Evolutionary conservation across 30 jellyfish, hydroid and myxozoan genomes (phyloP), one percentile per base, ranked within the genome.

Genomic region (Turritopsis dohrnii): DNA sequence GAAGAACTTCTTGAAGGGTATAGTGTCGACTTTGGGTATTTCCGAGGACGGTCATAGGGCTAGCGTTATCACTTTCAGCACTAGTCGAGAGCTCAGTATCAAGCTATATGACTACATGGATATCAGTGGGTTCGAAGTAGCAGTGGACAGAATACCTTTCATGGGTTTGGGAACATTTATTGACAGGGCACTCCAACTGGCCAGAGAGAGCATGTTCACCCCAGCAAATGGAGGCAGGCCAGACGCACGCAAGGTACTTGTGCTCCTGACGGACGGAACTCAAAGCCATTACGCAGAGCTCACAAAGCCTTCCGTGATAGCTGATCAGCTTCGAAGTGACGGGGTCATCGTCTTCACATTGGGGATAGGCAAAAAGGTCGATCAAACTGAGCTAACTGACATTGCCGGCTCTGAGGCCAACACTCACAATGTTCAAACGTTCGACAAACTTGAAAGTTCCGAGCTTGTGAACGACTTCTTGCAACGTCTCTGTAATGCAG

Each of bases 231-330:
- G 96, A 18, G 89, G 91, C 21, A 81, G 92, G 28, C 24, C 84
- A 28, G 86, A 69, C 79, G 89, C 79, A 66, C 88, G 91, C 22
- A 83, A 75, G 22, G 29, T 88, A 53, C 75, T 88, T n/a, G 66
- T 88, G 26, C 92, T 88, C 28, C 86, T 88, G 25, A 88, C 96
- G 0, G 96, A 88, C 77, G 96, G 96, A n/a, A 25, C 91, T 1
- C 96, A 88, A 65, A 83, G 91, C 60, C 85, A 30, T 19, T 85
- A 72, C 19, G 85, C 82, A 16, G 92, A 76, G 71, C 86, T 89
- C 13, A 86, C n/a, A 53, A 80, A 83, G n/a, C 96, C 96, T 1
- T 87, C 83, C 3, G 41, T 29, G 1, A 19, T 83, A n/a, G 91
- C 96, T 18, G 81, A 76, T 53, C 84, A 79, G 73, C 76, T 88